These are phyloP conservation scores for Drosophila sordidula DNA, from an alignment of 2,888 invertebrate genomes.

Conservation along the genomic window DNA sequence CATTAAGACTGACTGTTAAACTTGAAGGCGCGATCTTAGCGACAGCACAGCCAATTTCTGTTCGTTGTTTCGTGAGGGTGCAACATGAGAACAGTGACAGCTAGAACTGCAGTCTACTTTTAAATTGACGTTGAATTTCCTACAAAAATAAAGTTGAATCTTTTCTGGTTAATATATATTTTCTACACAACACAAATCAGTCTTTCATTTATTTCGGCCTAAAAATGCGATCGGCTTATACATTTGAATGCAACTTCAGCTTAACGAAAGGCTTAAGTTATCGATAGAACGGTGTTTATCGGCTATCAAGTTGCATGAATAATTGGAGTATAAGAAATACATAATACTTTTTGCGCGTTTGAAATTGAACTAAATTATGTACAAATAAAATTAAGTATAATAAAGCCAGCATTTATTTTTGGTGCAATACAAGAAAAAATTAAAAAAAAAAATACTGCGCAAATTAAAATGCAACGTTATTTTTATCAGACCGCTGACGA, in stretches of 20 bases:
- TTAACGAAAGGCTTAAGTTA: not conserved
- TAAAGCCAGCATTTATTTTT: no score
- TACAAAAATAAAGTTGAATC: constrained; percentile 35
- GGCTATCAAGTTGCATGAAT: not conserved
- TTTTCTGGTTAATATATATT: constrained; percentile 44
- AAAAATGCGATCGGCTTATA: not conserved
- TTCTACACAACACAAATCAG: constrained; percentile 27
- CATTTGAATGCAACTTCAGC: not conserved
- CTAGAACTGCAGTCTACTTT: constrained; percentile 34
- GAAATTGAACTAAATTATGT: not conserved
- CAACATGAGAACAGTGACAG: constrained; percentile 26
- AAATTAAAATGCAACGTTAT: constrained; percentile 1
- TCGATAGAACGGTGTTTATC: not conserved
- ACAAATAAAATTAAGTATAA: no score
- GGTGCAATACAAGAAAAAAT: no score
- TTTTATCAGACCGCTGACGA: not conserved
- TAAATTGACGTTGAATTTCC: constrained; percentile 32
- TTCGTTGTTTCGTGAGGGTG: constrained; percentile 45
- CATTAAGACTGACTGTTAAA: constrained; percentile 49
- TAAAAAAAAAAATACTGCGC: not conserved
- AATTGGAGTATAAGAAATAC: no score
- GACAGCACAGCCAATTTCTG: constrained; percentile 24
- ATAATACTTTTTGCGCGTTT: no score
- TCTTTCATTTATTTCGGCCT: not conserved
- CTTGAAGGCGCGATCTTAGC: constrained; percentile 28